Conservation (phyloP, 2,113 vertebrate genomes). For the Cathartes aura region DNA sequence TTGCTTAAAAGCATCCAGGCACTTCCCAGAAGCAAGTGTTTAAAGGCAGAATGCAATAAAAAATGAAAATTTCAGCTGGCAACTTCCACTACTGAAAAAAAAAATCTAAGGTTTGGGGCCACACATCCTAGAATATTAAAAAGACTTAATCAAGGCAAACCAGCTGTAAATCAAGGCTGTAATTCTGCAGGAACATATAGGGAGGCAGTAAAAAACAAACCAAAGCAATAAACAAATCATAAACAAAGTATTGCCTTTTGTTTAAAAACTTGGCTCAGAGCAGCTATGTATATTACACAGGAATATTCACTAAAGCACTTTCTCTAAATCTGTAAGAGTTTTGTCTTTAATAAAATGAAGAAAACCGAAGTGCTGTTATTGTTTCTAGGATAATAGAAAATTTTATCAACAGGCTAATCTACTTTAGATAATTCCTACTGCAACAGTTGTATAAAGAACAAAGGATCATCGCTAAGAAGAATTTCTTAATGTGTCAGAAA, state of each 20-base stretch:
- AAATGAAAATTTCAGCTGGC: neutral
- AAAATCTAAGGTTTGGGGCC: neutral
- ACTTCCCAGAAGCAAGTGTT: slow-evolving; percentile 19
- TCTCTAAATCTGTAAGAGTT: neutral
- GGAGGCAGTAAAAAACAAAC: neutral
- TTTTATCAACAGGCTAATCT: neutral
- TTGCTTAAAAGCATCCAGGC: slow-evolving; percentile 40
- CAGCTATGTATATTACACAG: neutral
- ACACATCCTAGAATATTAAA: neutral
- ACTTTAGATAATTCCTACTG: neutral
- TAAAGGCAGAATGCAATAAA: slow-evolving; percentile 18
- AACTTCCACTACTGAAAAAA: neutral
- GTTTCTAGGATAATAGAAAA: neutral
- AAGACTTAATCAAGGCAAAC: neutral
- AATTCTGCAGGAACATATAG: neutral
- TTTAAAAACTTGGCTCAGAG: neutral
- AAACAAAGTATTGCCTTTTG: neutral
- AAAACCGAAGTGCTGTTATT: neutral
- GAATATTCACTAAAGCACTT: neutral
- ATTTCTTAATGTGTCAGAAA: neutral
- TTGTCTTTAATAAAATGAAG: neutral
- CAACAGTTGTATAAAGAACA: neutral
- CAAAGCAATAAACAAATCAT: neutral
- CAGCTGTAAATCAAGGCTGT: neutral
- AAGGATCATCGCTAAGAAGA: neutral